Base-by-base conservation (phyloP, 2,797 vertebrate species). In the Gobionotothen gibberifrons region DNA sequence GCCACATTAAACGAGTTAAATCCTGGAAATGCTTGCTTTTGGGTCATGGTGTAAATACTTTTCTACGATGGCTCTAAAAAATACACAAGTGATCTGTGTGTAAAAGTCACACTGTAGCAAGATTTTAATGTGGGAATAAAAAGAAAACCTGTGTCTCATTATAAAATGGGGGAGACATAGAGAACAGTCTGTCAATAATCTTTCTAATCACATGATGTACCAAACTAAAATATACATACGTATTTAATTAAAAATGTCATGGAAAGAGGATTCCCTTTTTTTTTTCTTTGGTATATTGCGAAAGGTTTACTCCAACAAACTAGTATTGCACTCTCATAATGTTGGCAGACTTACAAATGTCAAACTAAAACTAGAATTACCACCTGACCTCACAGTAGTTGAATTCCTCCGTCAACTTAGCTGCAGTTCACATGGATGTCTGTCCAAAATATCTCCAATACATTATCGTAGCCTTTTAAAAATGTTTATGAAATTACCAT, bases 1-100 rank as follows among this genome's bases (percentile, higher is more conserved):
- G 59, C 79, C 72, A 71, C 73, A 75, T 76, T 53, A 76, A 61
- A 78, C 7, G 26, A 55, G 46, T 49, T 26, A 32, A 67, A 59
- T 49, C 67, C 52, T 48, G 47, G 65, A 69, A 69, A 63, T n/a
- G 1, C 39, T 40, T 70, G 6, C 56, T 63, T 62, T 54, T 47
- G 57, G n/a, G 47, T 74, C 36, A 39, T 44, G 22, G 14, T 59
- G 59, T 47, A 55, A 71, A 51, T 53, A 69, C 14, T 16, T 2
- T 22, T 10, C 39, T 42, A 9, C 26, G 26, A 21, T 12, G 39
- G n/a, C 43, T 52, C 43, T 61, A 0, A 11, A 51, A 71, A n/a
- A 53, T 51, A 17, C 46, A 51, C 15, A 10, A 66, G 39, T 6
- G 17, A 43, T 52, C 66, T 22, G 36, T 5, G 39, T 54, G 22